phyloP scores from a whole-genome alignment of 1,140 invertebrate species.

The Chironomus tepperi region DNA sequence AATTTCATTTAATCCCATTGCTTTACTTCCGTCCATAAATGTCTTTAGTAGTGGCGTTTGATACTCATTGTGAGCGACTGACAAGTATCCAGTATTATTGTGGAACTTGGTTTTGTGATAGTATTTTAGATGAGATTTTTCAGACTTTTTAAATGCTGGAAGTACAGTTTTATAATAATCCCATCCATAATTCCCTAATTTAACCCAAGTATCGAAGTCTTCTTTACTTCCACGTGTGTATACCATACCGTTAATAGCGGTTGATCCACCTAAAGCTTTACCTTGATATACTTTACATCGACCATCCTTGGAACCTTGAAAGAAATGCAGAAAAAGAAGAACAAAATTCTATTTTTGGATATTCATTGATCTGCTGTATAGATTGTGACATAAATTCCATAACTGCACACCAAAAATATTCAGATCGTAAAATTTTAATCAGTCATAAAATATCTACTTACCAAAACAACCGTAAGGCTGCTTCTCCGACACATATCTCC shows the following conservation, averaged over 20 bases:
- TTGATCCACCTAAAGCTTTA: slow-evolving; percentile 59
- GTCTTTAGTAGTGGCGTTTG: slow-evolving; percentile 46
- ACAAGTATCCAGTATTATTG: slow-evolving; percentile 45
- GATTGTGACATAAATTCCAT: no score
- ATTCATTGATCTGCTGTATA: no score
- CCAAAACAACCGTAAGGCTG: slow-evolving; percentile 50
- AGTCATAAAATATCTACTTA: slow-evolving; percentile 27
- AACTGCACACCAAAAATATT: no score
- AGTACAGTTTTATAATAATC: slow-evolving; percentile 67
- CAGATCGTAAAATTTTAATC: no score
- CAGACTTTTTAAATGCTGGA: slow-evolving; percentile 56
- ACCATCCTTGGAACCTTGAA: slow-evolving; percentile 43
- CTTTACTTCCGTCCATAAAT: slow-evolving; percentile 53
- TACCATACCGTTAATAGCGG: slow-evolving; percentile 78
- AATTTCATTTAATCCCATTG: slow-evolving; percentile 47
- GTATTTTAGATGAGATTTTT: slow-evolving; percentile 45
- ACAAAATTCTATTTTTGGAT: neutral
- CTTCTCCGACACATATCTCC: slow-evolving; percentile 57
- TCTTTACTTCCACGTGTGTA: slow-evolving; percentile 70
- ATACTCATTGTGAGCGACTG: slow-evolving; percentile 46
- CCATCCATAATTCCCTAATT: slow-evolving; percentile 59
- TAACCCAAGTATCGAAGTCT: slow-evolving; percentile 69
- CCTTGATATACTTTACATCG: slow-evolving; percentile 49
- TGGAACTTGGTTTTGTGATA: slow-evolving; percentile 46
- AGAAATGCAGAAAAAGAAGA: neutral